Conservation (phyloP, 2,797 vertebrate species). For the Phoxinus dragarum region DNA sequence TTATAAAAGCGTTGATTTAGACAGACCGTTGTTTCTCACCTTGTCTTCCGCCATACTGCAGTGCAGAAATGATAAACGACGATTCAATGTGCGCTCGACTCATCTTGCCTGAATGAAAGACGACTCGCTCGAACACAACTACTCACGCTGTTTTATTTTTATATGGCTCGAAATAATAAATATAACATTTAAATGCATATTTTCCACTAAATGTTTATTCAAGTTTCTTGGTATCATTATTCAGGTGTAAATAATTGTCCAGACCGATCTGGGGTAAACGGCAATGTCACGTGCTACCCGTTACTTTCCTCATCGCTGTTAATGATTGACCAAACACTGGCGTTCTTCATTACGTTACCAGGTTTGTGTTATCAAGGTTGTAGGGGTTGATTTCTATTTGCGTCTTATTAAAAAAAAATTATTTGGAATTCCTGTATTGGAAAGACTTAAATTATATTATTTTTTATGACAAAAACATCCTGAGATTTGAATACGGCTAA, state of each 20-base stretch:
- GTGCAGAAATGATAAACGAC: conserved; percentile 52
- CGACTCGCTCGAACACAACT: conserved; percentile 57
- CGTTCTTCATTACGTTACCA: neutral
- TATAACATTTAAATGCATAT: neutral
- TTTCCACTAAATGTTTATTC: neutral
- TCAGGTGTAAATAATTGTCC: neutral
- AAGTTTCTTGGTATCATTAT: neutral
- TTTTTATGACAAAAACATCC: neutral
- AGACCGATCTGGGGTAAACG: neutral
- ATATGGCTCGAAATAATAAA: neutral
- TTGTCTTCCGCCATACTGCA: conserved; percentile 92
- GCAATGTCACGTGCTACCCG: neutral
- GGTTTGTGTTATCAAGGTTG: neutral
- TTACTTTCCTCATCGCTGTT: neutral
- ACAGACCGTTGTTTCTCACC: conserved; percentile 76
- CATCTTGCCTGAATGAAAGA: conserved; percentile 25
- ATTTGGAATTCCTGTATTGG: neutral
- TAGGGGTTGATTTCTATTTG: neutral
- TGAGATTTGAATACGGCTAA: neutral
- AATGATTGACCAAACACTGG: neutral
- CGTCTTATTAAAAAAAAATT: neutral
- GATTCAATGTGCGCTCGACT: conserved; percentile 54
- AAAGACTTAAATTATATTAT: neutral
- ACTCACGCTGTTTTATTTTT: neutral
- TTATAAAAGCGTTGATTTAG: neutral